Base-by-base conservation (phyloP, 2,113 vertebrate genomes). In the Saccopteryx leptura region DNA sequence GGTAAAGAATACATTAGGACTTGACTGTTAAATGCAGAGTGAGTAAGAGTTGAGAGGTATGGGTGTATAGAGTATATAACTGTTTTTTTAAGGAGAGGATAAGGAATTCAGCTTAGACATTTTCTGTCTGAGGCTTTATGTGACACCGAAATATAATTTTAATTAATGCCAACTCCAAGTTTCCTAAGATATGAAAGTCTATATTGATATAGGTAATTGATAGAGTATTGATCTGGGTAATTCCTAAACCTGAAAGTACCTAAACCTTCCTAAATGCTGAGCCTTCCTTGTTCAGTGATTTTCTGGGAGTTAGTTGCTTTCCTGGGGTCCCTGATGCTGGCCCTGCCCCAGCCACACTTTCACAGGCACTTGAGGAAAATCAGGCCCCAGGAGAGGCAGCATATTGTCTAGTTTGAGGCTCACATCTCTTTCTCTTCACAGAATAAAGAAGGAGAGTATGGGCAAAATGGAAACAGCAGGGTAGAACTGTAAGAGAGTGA, bases 51-150 rank as follows among this genome's bases (percentile, higher is more conserved):
- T 79, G 46, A 79, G 78, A 58, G 46, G 76, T 14, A 31, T 18
- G 54, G 14, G 56, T 65, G 5, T 39, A 15, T 39, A 31, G 54
- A 52, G 19, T 39, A 24, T 50, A 72, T 74, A 82, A 31, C 81
- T 91, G 18, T 90, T 93, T 74, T 69, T 58, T 74, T 56, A 85
- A 89, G 31, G 52, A 63, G 13, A 66, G 79, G 63, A 63, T 50
- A 84, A 50, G 15, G 28, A 88, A 65, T 83, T 94, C 52, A 61
- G 76, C 52, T 69, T 63, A 78, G 76, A 50, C 24, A 39, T 91
- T 80, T 39, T 90, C 33, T 31, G 1, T 54, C 60, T 85, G 23
- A 69, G 39, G 21, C 68, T 12, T 56, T 33, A 15, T 48, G 21
- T 76, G 46, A 82, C 46, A 69, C 15, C 54, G 61, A 71, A 91